A percentile compares a stretch with the other conserved stretches of the same genome.
These are phyloP conservation scores for Pristionchus entomophagus DNA, from an alignment of 2,888 invertebrate genomes.

Conservation along the genomic window DNA sequence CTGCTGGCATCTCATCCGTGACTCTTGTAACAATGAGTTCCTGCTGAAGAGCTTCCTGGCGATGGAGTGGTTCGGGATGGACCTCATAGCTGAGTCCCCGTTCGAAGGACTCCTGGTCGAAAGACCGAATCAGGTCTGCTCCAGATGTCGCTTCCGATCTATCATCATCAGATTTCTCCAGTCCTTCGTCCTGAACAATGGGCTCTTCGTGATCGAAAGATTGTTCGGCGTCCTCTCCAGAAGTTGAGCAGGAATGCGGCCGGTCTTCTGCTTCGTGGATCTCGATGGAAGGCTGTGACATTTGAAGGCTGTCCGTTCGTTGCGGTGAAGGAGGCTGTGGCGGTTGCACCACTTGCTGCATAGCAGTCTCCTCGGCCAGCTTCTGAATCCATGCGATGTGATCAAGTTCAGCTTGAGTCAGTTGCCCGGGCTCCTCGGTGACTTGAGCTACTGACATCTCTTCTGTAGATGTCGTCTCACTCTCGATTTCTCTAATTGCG, in stretches of 20 bases:
- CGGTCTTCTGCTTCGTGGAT: slow-evolving; percentile 14
- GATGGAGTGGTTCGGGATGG: neutral
- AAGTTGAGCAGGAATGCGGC: neutral
- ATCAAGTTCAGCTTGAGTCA: slow-evolving; percentile 51
- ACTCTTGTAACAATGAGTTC: neutral
- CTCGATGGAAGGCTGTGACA: slow-evolving; percentile 4
- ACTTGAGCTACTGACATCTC: neutral
- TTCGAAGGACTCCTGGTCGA: neutral
- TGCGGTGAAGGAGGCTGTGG: slow-evolving; percentile 24
- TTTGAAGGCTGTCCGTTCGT: neutral
- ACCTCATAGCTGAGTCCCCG: neutral
- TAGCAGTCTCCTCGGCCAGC: slow-evolving; percentile 47
- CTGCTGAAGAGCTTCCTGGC: slow-evolving; percentile 32
- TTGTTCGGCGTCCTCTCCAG: slow-evolving; percentile 17
- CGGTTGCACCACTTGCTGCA: slow-evolving; percentile 42
- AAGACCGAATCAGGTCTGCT: slow-evolving; percentile 46
- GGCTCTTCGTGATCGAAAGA: slow-evolving; percentile 5
- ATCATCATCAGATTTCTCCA: neutral
- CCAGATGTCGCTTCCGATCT: neutral
- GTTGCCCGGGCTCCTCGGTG: slow-evolving; percentile 46
- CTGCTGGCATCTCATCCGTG: no score
- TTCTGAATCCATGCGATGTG: slow-evolving; percentile 54
- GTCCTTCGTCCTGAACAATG: neutral
- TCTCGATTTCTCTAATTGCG: neutral
- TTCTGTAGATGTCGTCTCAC: no score